A percentile compares a stretch with the other conserved stretches of the same genome.
Conservation (phyloP, 2,113 vertebrate species). For the Dasyprocta punctata region DNA sequence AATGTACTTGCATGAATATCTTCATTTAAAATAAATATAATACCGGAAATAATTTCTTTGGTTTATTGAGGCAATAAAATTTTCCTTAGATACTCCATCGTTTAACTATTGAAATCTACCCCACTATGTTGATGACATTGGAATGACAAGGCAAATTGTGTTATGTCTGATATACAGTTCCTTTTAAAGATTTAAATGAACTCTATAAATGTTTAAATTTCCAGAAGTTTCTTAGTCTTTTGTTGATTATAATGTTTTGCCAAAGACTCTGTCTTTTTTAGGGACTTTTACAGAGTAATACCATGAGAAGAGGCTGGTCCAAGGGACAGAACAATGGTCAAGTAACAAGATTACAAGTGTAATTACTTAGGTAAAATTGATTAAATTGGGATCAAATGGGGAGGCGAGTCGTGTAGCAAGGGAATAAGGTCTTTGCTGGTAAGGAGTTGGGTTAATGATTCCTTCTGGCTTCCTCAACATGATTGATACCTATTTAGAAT, state of each 20-base stretch:
- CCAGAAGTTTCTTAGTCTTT: neutral
- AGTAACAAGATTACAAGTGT: no score
- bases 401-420: no score
- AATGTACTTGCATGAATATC: neutral
- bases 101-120: neutral
- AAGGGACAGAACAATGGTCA: no score
- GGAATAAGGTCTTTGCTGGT: no score
- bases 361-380: no score
- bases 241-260: neutral
- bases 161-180: neutral
- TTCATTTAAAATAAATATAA: neutral
- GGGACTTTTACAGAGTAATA: no score
- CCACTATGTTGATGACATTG: neutral
- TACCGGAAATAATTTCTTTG: neutral
- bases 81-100: neutral
- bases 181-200: neutral
- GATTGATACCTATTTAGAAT: no score
- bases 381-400: no score
- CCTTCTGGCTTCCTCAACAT: no score
- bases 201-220: neutral
- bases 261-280: no score
- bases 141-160: neutral
- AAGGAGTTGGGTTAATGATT: no score
- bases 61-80: neutral
- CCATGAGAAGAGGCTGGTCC: no score